A percentile compares a stretch with the other conserved stretches of the same genome.
Conservation (phyloP, 2,113 vertebrate genomes). For the Rhinopomastus cyanomelas region DNA sequence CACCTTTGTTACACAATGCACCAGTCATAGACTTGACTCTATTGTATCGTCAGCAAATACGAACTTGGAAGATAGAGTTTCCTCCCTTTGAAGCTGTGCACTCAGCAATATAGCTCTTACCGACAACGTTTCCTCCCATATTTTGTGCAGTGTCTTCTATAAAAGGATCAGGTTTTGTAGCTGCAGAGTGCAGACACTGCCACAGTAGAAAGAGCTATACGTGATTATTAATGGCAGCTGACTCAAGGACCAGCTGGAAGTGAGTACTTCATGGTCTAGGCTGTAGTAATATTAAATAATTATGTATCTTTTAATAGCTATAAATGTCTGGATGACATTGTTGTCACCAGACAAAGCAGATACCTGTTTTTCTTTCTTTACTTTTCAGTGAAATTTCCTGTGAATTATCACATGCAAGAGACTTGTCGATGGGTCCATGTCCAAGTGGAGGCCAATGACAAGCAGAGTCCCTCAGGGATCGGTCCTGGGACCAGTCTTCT, state of each 20-base stretch:
- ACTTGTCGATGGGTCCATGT: no score
- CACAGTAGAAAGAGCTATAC: neutral
- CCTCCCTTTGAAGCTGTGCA: neutral
- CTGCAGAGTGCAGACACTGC: neutral
- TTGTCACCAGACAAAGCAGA: neutral
- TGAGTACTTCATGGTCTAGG: neutral
- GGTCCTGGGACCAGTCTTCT: no score
- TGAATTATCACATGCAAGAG: neutral
- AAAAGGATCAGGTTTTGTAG: neutral
- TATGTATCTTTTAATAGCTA: neutral
- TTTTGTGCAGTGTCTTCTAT: neutral
- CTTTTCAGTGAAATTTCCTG: neutral
- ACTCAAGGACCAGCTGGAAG: neutral
- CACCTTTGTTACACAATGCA: neutral
- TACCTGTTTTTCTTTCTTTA: neutral
- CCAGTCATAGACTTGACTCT: neutral
- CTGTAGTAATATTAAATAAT: neutral
- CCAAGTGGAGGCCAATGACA: no score
- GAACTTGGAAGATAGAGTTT: neutral
- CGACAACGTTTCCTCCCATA: neutral
- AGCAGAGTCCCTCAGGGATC: no score
- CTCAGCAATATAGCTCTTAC: neutral
- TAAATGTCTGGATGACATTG: neutral
- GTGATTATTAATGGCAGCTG: neutral
- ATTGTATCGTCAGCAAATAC: neutral